These are phyloP conservation scores for Stenurella melanura DNA, from an alignment of 2,888 invertebrate species.

Conservation along the genomic window DNA sequence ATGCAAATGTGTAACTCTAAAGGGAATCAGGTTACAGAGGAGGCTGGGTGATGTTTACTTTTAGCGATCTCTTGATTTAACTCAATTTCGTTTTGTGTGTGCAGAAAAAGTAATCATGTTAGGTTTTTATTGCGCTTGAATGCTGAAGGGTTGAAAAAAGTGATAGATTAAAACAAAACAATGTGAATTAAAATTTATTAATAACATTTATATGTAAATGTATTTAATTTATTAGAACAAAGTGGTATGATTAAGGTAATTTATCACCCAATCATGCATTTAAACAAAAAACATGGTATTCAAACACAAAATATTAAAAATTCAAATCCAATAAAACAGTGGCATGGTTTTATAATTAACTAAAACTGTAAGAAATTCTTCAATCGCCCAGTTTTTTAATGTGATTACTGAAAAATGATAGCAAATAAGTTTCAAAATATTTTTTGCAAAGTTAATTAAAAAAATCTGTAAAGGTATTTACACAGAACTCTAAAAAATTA, in stretches of 20 bases:
- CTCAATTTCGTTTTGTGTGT: constrained; percentile 31
- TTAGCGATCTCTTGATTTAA: constrained; percentile 44
- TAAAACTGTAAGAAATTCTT: no score
- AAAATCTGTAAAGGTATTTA: no score
- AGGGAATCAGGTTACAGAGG: constrained; percentile 50
- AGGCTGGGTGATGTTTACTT: constrained; percentile 40
- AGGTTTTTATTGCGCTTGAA: constrained; percentile 31
- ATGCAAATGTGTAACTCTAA: constrained; percentile 59
- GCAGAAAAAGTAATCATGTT: constrained; percentile 35
- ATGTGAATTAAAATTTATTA: constrained; percentile 18
- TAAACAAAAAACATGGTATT: no score
- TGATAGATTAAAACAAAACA: constrained; percentile 18
- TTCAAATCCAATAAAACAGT: no score
- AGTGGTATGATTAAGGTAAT: neutral
- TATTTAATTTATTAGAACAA: constrained; percentile 18
- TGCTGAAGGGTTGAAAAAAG: constrained; percentile 23
- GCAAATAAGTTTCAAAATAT: no score
- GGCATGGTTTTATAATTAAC: no score
- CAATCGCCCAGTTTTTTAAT: no score
- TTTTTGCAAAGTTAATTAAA: no score
- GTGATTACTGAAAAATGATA: no score
- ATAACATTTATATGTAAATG: constrained; percentile 36
- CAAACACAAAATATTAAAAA: no score
- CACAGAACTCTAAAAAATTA: no score
- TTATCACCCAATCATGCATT: neutral